Evolutionary conservation across 1,140 invertebrate species (phyloP), one percentile per base, ranked within the genome.

Genomic region (Sycophaga agraensis): DNA sequence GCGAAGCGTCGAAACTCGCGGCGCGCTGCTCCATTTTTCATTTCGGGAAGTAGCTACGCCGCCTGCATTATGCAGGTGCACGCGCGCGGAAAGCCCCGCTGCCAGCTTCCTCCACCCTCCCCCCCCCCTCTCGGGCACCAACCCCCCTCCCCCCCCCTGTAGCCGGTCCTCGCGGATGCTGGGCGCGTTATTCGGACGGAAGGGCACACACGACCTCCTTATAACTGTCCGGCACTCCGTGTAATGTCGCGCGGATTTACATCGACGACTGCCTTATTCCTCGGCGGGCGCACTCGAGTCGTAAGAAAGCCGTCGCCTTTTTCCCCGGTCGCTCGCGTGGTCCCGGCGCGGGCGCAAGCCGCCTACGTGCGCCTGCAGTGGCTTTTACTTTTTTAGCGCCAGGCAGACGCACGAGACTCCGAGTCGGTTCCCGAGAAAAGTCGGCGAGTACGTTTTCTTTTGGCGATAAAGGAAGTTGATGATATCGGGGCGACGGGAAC

Each of bases 21-120:
- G 42, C 24, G 26, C 46, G 59, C 68, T 68, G 62, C 68, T 74
- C 67, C 66, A 73, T 74, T 73, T 72, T 74, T 74, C 70, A 74
- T 67, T 70, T 67, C 45, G 65, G 45, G 66, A 67, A 70, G 66
- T 66, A 70, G 66, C 64, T 67, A 66, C 58, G 43, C 53, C 40
- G 55, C 51, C 54, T 74, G 67, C 68, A 74, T 74, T 73, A 74
- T 74, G 68, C 71, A 74, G 53, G 57, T 50, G 46, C 39, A 61
- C 49, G 42, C 31, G 31, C 28, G 49, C 50, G 40, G 19, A 17
- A 40, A 42, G 45, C 45, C 6, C 19, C n/a, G n/a, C n/a, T n/a
- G n/a, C n/a, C n/a, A n/a, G n/a, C n/a, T 34, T 49, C 21, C 24
- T 24, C 21, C 19, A 12, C 9, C 17, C 5, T 7, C 4, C n/a